A percentile compares a stretch with the other conserved stretches of the same genome.
phyloP scores from a whole-genome alignment of 2,888 invertebrate species.

The Loripinus fragilis region DNA sequence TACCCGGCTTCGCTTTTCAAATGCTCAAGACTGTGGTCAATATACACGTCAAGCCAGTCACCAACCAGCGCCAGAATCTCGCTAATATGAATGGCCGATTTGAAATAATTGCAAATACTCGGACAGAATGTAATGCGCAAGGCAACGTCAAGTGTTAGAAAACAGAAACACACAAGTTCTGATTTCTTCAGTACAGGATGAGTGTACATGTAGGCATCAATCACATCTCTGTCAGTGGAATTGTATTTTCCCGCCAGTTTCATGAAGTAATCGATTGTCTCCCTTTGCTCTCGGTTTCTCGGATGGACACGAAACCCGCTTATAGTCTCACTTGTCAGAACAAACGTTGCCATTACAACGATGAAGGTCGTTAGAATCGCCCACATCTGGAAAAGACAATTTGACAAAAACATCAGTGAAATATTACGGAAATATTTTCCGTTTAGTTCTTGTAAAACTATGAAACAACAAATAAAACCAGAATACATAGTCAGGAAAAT shows the following conservation, averaged over 20 bases:
- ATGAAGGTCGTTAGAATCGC: conserved; percentile 23
- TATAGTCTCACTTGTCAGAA: neutral
- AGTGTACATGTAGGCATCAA: neutral
- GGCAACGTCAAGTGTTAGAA: conserved; percentile 18
- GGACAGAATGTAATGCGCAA: conserved; percentile 23
- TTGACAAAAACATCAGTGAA: too few species aligned
- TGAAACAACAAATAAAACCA: too few species aligned
- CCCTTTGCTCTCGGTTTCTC: neutral
- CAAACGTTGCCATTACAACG: conserved; percentile 4
- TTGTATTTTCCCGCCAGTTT: neutral
- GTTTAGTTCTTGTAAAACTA: too few species aligned
- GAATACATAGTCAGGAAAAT: too few species aligned
- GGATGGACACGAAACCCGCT: neutral
- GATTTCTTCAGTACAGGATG: neutral
- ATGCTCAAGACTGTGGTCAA: neutral
- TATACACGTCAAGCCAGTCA: neutral
- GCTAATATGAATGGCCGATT: neutral
- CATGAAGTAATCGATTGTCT: neutral
- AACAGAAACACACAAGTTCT: conserved; percentile 1
- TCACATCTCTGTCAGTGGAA: neutral
- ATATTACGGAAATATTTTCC: too few species aligned
- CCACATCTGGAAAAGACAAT: conserved; percentile 31
- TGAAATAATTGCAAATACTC: neutral
- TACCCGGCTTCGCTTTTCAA: neutral
- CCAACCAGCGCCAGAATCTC: neutral